phyloP scores from a whole-genome alignment of 1,140 invertebrate genomes.

The Pachyrhynchus sulphureomaculatus region DNA sequence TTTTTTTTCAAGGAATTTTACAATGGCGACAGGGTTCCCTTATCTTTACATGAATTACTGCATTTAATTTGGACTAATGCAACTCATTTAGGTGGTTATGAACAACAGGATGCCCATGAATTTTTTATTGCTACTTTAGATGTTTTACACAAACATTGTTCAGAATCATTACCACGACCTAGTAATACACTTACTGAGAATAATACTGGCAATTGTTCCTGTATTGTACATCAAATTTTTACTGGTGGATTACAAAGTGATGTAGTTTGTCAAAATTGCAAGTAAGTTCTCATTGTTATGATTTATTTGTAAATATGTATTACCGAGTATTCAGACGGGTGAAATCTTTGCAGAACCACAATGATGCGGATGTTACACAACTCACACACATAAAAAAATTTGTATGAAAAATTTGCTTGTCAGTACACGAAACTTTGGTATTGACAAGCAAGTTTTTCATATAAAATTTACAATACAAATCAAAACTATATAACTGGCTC shows the following conservation, averaged over 20 bases:
- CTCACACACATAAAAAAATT: too few relatives aligned
- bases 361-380: too few relatives aligned
- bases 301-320: too few relatives aligned
- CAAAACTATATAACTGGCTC: too few relatives aligned
- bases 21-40: conserved; percentile 81
- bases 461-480: too few relatives aligned
- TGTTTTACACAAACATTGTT: conserved; percentile 83
- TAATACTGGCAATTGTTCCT: conserved; percentile 72
- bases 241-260: conserved; percentile 95
- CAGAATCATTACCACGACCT: conserved; percentile 34
- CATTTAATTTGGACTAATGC: conserved; percentile 97
- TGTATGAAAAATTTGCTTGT: too few relatives aligned
- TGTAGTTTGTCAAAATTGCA: conserved; percentile 93
- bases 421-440: too few relatives aligned
- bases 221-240: conserved; percentile 98
- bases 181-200: conserved; percentile 15
- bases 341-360: too few relatives aligned
- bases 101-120: conserved; percentile 98
- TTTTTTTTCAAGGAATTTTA: conserved; percentile 83
- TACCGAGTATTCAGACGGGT: too few relatives aligned
- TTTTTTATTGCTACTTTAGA: conserved; percentile 96
- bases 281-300: too few relatives aligned
- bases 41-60: conserved; percentile 85
- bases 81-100: conserved; percentile 91
- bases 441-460: too few relatives aligned